phyloP scores from a whole-genome alignment of 2,113 vertebrate genomes.

The Daboia siamensis region DNA sequence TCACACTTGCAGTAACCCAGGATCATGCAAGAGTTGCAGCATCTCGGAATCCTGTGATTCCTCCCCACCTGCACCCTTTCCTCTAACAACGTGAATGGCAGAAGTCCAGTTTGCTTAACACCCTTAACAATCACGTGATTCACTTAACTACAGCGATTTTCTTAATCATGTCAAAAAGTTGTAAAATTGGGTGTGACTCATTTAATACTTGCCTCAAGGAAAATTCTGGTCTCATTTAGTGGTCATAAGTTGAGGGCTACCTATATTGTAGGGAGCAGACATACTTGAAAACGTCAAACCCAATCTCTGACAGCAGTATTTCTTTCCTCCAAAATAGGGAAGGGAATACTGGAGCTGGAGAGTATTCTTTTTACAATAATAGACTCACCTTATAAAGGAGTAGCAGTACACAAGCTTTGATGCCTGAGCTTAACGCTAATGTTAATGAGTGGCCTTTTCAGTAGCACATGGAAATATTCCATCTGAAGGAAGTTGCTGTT shows the following conservation, averaged over 20 bases:
- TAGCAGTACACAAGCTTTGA: background rate
- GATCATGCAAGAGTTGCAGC: background rate
- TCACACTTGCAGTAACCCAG: background rate
- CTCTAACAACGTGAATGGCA: background rate
- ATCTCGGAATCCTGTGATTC: background rate
- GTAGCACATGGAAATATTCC: background rate
- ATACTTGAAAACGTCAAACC: background rate
- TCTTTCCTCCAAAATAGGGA: background rate
- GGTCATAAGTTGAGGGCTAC: background rate
- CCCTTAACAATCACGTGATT: background rate
- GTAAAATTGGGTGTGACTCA: background rate
- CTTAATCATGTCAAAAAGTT: background rate
- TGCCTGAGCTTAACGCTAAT: background rate
- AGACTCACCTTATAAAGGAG: background rate
- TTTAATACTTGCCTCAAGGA: background rate
- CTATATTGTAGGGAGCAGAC: background rate
- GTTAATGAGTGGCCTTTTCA: background rate
- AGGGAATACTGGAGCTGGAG: background rate
- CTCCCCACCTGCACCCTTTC: background rate
- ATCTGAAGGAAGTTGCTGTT: background rate
- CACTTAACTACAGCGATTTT: background rate
- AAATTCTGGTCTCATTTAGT: background rate
- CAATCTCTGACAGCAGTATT: background rate
- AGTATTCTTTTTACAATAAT: background rate
- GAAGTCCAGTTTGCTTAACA: background rate